Evolutionary conservation across 2,888 invertebrate species (phyloP), one percentile per base, ranked within the genome.

Genomic region (Siphlonurus alternatus): DNA sequence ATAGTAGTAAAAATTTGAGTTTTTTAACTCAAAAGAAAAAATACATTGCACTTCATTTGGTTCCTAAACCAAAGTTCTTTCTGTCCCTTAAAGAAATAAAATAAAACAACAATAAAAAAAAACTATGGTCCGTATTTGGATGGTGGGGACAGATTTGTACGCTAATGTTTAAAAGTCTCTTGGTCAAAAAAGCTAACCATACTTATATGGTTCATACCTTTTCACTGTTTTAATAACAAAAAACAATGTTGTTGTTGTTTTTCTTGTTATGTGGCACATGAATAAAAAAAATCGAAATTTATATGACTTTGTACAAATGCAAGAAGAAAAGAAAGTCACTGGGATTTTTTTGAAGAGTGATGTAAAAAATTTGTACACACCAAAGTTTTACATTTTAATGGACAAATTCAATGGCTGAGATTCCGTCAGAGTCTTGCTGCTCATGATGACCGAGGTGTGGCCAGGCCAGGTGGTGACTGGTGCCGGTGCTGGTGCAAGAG

Each of bases 401-500:
- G 56, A 56, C 19, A 56, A 22, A 20, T 56, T 56, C 7, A 56
- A 22, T 22, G 56, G 56, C 22, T 56, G 56, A 5, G 56, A 56
- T 20, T 56, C 56, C n/a, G 56, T 56, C 19, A 56, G 7, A 22
- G 7, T 22, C 56, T 56, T 56, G 56, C 56, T 56, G 56, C 56
- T 56, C 56, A 56, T 56, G n/a, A 56, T 56, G 56, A 56, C 56
- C 56, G 56, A 56, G 5, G 56, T 56, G 5, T 56, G 56, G 56
- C 56, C 56, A 10, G 38, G 38, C 38, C 38, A 38, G 5, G 38
- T 38, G 56, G 56, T 56, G 56, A 22, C 56, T 5, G 56, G 19
- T 5, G n/a, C 19, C 19, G 7, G 7, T 22, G 56, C 19, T 22
- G 56, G 56, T 22, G 19, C n/a, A 10, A n/a, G n/a, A n/a, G n/a